A percentile compares a stretch with the other conserved stretches of the same genome.
These are phyloP conservation scores for Solenodon paradoxus DNA, from an alignment of 2,113 vertebrate species.

Conservation along the genomic window DNA sequence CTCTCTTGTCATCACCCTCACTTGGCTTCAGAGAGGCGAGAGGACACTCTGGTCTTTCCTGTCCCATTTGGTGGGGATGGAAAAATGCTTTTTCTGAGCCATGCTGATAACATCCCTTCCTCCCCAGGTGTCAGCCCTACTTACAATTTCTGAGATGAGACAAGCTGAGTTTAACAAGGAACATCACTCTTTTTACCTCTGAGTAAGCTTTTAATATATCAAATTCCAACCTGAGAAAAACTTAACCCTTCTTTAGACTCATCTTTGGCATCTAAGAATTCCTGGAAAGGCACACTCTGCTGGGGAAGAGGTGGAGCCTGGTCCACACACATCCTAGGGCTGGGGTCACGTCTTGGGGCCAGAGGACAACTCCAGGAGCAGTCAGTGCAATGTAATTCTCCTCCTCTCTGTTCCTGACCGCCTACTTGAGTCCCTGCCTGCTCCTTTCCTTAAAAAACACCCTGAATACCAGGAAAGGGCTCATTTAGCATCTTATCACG, in stretches of 20 bases:
- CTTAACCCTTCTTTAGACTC: not conserved
- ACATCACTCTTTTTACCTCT: not conserved
- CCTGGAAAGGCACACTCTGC: too few relatives aligned
- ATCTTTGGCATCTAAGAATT: not conserved
- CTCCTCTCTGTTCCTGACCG: too few relatives aligned
- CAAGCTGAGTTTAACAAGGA: not conserved
- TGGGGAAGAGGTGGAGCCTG: too few relatives aligned
- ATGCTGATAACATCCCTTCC: not conserved
- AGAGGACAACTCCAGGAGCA: too few relatives aligned
- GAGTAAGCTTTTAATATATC: not conserved
- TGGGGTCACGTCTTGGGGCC: too few relatives aligned
- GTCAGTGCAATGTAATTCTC: too few relatives aligned
- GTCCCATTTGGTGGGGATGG: not conserved
- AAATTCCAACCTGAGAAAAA: not conserved
- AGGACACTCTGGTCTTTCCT: not conserved
- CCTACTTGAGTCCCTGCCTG: too few relatives aligned
- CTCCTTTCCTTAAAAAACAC: too few relatives aligned
- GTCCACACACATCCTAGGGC: too few relatives aligned
- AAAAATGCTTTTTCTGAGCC: not conserved
- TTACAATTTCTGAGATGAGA: not conserved
- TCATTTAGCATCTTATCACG: not conserved
- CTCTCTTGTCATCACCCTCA: not conserved
- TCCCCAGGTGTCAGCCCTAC: not conserved
- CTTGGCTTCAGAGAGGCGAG: not conserved
- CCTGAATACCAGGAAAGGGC: not conserved